phyloP scores from a whole-genome alignment of 2,888 invertebrate species.

The Pseudococcus longispinus region DNA sequence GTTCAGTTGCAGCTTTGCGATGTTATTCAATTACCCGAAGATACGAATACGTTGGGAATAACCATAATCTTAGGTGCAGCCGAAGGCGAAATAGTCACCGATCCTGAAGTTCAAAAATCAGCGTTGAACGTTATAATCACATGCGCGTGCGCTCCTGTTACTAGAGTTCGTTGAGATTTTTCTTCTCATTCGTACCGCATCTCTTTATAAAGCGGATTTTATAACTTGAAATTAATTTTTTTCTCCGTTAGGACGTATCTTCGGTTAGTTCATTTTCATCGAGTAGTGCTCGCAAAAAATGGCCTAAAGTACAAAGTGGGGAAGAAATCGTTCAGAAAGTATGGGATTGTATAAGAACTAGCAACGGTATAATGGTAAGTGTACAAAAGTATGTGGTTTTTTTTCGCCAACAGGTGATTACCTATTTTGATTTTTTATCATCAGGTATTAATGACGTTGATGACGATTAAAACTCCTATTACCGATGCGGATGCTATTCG shows the following conservation, averaged over 20 bases:
- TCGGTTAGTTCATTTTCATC: constrained; percentile 44
- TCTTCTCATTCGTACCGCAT: neutral
- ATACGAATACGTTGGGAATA: constrained; percentile 77
- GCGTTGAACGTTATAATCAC: constrained; percentile 90
- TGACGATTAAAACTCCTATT: constrained; percentile 91
- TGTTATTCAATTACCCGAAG: constrained; percentile 76
- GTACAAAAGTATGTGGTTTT: neutral
- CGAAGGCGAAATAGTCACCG: constrained; percentile 88
- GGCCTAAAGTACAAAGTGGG: constrained; percentile 38
- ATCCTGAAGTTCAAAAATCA: constrained; percentile 90
- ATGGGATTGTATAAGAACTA: constrained; percentile 92
- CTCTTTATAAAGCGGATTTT: neutral
- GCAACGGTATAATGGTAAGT: constrained; percentile 93
- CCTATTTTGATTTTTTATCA: neutral
- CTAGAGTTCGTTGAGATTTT: constrained; percentile 69
- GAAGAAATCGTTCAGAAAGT: constrained; percentile 90
- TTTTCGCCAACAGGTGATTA: too few species aligned
- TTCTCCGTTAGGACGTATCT: constrained; percentile 29
- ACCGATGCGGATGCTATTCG: constrained; percentile 96
- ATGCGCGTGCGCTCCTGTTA: constrained; percentile 90
- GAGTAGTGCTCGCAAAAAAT: constrained; percentile 41
- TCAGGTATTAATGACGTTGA: constrained; percentile 81
- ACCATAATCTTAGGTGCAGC: constrained; percentile 85
- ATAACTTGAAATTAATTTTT: neutral
- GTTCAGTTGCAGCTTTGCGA: constrained; percentile 78